phyloP scores from a whole-genome alignment of 2,113 vertebrate genomes.

The Pedetes capensis region DNA sequence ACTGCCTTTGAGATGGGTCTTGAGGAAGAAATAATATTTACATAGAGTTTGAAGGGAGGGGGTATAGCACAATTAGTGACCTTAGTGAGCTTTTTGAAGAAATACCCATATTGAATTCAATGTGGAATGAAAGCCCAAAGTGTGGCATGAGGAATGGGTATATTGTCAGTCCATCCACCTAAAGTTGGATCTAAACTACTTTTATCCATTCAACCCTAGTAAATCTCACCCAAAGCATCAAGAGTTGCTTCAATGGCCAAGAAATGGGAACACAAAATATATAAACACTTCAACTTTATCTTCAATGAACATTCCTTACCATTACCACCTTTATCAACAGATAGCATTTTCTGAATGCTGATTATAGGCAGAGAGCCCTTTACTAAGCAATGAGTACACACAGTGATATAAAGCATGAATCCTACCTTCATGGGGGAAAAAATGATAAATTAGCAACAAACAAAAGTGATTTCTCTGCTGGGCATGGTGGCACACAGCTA shows the following conservation, averaged over 20 bases:
- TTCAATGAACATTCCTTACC: neutral
- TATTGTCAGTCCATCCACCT: neutral
- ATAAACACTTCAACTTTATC: neutral
- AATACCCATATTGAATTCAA: neutral
- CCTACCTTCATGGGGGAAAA: neutral
- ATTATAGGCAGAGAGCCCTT: neutral
- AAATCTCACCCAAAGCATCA: neutral
- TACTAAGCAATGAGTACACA: neutral
- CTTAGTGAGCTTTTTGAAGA: neutral
- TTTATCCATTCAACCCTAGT: neutral
- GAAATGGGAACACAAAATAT: neutral
- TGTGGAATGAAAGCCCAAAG: neutral
- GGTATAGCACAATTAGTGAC: neutral
- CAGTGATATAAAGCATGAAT: neutral
- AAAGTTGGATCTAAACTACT: neutral
- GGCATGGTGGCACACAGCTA: no score
- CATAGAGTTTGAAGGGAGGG: neutral
- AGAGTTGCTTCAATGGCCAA: neutral
- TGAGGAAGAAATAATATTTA: neutral
- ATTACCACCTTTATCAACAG: neutral
- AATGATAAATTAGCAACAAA: neutral
- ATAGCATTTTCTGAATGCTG: neutral
- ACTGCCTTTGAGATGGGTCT: neutral
- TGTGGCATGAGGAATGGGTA: neutral
- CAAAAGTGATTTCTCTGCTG: no score